These are phyloP conservation scores for Trichogramma dendrolimi DNA, from an alignment of 2,888 invertebrate species.

Conservation along the genomic window DNA sequence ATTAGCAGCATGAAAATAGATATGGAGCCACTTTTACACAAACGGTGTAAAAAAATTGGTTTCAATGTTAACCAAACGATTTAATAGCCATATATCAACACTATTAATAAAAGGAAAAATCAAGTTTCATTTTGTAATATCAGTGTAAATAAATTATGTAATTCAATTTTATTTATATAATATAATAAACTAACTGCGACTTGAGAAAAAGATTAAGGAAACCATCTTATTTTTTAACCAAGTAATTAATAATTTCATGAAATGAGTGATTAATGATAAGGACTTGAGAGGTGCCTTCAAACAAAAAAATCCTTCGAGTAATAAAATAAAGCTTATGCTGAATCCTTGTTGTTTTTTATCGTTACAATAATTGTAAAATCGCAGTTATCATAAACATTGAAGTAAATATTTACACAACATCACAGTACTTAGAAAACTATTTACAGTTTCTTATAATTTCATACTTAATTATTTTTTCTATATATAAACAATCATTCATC, in stretches of 20 bases:
- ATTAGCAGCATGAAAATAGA: no score
- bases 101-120: neutral
- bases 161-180: neutral
- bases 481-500: slow-evolving; percentile 2
- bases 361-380: slow-evolving; percentile 25
- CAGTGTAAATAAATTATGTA: neutral
- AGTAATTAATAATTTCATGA: slow-evolving; percentile 5
- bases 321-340: slow-evolving; percentile 26
- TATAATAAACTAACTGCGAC: slow-evolving; percentile 20
- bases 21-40: no score
- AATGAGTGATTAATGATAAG: slow-evolving; percentile 9
- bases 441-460: slow-evolving; percentile 25
- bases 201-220: slow-evolving; percentile 5
- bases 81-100: neutral
- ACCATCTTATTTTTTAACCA: no score
- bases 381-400: slow-evolving; percentile 24
- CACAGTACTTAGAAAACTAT: slow-evolving; percentile 30
- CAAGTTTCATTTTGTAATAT: neutral
- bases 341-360: slow-evolving; percentile 15
- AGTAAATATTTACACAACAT: slow-evolving; percentile 29
- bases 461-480: slow-evolving; percentile 8
- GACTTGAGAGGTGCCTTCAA: slow-evolving; percentile 29
- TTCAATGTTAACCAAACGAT: no score
- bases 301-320: slow-evolving; percentile 29
- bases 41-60: no score